Percentiles rank a stretch among this genome's conserved stretches.
Evolutionary conservation across 2,888 invertebrate species (phyloP).

Genomic region (Eledone cirrhosa): DNA sequence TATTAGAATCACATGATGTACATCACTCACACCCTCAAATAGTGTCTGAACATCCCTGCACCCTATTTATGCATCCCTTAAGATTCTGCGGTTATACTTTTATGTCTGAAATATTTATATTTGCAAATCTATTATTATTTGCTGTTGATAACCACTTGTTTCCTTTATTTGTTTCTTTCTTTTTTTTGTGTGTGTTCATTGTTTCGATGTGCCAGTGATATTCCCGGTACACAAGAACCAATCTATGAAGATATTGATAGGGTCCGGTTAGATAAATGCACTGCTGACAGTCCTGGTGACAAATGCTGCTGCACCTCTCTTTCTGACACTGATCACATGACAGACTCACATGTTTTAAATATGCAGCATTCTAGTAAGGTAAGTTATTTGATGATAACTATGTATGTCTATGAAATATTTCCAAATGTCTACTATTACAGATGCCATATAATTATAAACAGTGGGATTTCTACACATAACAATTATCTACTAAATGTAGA

Average conservation of each 20-base stretch:
- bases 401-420: background rate
- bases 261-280: constrained; percentile 29
- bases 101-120: too few relatives aligned
- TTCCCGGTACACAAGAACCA: constrained; percentile 43
- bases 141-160: background rate
- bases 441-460: too few relatives aligned
- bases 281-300: constrained; percentile 25
- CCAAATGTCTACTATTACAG: too few relatives aligned
- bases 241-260: constrained; percentile 54
- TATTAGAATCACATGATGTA: too few relatives aligned
- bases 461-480: too few relatives aligned
- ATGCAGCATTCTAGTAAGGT: constrained; percentile 1
- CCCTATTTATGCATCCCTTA: too few relatives aligned
- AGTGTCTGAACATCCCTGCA: too few relatives aligned
- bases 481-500: too few relatives aligned
- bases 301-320: background rate
- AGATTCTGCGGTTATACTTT: too few relatives aligned
- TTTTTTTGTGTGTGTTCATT: background rate
- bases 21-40: too few relatives aligned
- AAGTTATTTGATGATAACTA: background rate
- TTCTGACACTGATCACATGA: background rate
- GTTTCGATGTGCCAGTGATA: background rate
- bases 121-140: too few relatives aligned
- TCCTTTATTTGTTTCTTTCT: background rate
- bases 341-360: background rate